Evolutionary conservation across 1,140 invertebrate species (phyloP).

Genomic region (Meloidogyne hapla): DNA sequence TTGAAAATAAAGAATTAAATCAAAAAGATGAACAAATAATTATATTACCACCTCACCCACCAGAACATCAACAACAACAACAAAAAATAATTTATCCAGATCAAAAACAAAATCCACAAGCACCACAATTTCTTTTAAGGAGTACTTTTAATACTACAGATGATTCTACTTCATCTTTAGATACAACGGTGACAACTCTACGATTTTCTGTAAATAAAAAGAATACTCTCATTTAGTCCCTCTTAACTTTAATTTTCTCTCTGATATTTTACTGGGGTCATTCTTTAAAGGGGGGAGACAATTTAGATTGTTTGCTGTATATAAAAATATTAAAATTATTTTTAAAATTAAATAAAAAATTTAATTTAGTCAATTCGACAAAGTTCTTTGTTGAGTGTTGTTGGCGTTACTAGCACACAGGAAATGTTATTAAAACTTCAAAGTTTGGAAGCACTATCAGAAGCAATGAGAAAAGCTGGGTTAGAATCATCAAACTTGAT

Average conservation of each 20-base stretch:
- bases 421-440: slow-evolving; percentile 58
- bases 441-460: slow-evolving; percentile 53
- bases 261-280: no score
- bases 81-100: background rate
- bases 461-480: slow-evolving; percentile 61
- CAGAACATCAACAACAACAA: background rate
- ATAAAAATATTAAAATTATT: background rate
- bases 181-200: slow-evolving; percentile 17
- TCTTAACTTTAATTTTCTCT: no score
- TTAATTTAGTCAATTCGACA: slow-evolving; percentile 32
- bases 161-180: slow-evolving; percentile 21
- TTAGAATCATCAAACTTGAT: slow-evolving; percentile 60
- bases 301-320: no score
- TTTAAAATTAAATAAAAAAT: background rate
- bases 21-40: background rate
- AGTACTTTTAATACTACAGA: slow-evolving; percentile 26
- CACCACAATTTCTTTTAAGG: slow-evolving; percentile 22
- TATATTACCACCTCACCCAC: background rate
- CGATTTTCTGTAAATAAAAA: background rate
- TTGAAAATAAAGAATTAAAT: background rate
- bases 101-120: slow-evolving; percentile 23
- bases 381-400: slow-evolving; percentile 39
- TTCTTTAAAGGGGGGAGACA: no score
- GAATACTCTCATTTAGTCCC: no score
- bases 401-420: slow-evolving; percentile 59